A percentile compares a stretch with the other conserved stretches of the same genome.
Evolutionary conservation across 2,113 vertebrate genomes (phyloP).

Genomic region (Baryphthengus martii): DNA sequence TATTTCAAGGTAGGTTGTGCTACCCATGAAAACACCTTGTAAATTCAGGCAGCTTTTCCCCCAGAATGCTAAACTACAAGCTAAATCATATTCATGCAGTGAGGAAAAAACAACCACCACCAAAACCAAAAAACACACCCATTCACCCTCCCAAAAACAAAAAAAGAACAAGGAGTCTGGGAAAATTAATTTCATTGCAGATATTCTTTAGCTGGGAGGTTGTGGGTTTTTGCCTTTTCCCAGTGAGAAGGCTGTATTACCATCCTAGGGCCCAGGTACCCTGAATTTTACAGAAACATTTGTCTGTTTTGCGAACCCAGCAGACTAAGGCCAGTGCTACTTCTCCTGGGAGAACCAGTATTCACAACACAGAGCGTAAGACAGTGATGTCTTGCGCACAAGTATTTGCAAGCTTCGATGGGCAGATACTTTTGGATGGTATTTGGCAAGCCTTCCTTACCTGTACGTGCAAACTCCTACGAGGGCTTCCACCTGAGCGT

Average conservation of each 20-base stretch:
- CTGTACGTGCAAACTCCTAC: background rate
- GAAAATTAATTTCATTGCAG: background rate
- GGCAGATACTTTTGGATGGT: background rate
- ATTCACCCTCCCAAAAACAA: no score
- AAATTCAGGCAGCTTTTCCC: background rate
- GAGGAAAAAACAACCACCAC: background rate
- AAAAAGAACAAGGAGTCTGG: background rate
- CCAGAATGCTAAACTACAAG: background rate
- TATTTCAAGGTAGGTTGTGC: background rate
- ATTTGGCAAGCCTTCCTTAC: background rate
- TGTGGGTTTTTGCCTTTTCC: background rate
- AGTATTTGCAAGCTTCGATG: background rate
- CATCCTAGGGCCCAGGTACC: background rate
- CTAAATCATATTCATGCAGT: background rate
- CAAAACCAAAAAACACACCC: background rate
- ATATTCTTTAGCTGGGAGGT: background rate
- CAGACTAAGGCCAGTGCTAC: accelerated
- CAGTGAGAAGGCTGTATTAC: background rate
- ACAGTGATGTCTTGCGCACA: background rate
- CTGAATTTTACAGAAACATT: background rate
- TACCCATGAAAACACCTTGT: background rate
- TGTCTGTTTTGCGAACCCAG: background rate
- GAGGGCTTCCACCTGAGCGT: background rate
- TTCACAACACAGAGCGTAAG: background rate
- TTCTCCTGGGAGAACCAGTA: background rate